A percentile compares a stretch with the other conserved stretches of the same genome.
These are phyloP conservation scores for Geophilus truncorum DNA, from an alignment of 2,888 invertebrate genomes.

Conservation along the genomic window DNA sequence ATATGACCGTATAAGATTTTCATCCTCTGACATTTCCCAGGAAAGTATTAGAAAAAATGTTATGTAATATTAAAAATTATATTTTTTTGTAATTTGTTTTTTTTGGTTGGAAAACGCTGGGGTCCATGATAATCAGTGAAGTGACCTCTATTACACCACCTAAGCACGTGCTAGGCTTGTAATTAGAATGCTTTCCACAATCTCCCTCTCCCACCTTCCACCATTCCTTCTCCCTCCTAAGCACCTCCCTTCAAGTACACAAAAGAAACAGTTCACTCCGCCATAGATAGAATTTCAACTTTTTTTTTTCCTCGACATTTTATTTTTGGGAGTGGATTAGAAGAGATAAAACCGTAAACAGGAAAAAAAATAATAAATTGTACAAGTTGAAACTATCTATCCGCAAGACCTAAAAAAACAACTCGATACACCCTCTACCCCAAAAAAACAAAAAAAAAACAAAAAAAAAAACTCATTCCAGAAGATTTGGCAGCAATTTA, in stretches of 20 bases:
- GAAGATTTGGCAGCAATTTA: background rate
- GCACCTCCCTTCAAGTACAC: background rate
- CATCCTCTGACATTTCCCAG: background rate
- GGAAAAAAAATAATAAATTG: background rate
- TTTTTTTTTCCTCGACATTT: background rate
- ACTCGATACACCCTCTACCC: background rate
- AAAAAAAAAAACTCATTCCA: background rate
- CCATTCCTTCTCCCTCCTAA: background rate
- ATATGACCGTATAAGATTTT: background rate
- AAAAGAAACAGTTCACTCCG: background rate
- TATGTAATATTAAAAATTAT: too few relatives aligned
- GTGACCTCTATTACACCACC: slow-evolving; percentile 7
- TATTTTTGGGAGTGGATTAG: background rate
- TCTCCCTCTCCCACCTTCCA: background rate
- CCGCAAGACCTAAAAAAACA: background rate
- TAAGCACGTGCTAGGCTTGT: background rate
- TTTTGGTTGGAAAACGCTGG: background rate
- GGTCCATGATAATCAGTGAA: background rate
- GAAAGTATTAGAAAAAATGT: too few relatives aligned
- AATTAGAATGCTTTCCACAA: background rate
- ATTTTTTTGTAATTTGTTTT: background rate
- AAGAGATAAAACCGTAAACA: background rate
- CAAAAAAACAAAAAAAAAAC: background rate
- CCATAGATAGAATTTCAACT: slow-evolving; percentile 6
- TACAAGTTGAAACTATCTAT: too few relatives aligned